Conservation (phyloP, 2,888 invertebrate species). For the Cecidostiba fungosa region DNA sequence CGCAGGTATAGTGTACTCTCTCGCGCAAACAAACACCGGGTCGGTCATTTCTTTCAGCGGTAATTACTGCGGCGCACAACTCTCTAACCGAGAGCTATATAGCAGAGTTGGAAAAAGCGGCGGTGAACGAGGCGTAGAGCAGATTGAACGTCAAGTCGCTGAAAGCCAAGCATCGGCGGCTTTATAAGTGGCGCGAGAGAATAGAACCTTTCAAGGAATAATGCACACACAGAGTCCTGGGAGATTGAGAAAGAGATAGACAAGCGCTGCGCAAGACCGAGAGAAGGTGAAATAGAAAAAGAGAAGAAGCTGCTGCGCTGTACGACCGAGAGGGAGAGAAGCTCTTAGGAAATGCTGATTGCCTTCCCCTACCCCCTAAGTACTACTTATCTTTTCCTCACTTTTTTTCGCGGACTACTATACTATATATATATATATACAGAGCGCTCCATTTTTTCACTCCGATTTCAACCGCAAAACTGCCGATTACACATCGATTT, state of each 20-base stretch:
- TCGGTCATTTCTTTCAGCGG: slow-evolving; percentile 55
- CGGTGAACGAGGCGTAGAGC: slow-evolving; percentile 40
- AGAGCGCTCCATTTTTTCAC: neutral
- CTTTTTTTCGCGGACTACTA: neutral
- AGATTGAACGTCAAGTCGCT: slow-evolving; percentile 58
- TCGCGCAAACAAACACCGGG: slow-evolving; percentile 23
- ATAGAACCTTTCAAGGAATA: slow-evolving; percentile 62
- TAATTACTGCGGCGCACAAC: slow-evolving; percentile 49
- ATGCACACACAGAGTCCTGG: slow-evolving; percentile 58
- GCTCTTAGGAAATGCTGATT: slow-evolving; percentile 75
- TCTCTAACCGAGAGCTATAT: neutral
- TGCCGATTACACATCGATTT: too few relatives aligned
- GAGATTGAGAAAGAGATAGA: slow-evolving; percentile 60
- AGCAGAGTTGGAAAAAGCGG: slow-evolving; percentile 21
- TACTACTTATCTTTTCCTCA: slow-evolving; percentile 34
- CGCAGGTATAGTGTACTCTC: neutral
- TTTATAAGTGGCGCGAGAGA: slow-evolving; percentile 65
- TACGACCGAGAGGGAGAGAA: slow-evolving; percentile 35
- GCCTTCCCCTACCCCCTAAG: slow-evolving; percentile 64
- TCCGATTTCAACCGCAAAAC: neutral
- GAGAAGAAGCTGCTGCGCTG: neutral
- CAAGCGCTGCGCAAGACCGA: slow-evolving; percentile 30
- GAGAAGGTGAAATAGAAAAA: slow-evolving; percentile 24
- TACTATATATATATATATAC: neutral
- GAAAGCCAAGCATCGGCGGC: slow-evolving; percentile 61